Conservation (phyloP, 2,113 vertebrate genomes). For the Hyaena hyaena region DNA sequence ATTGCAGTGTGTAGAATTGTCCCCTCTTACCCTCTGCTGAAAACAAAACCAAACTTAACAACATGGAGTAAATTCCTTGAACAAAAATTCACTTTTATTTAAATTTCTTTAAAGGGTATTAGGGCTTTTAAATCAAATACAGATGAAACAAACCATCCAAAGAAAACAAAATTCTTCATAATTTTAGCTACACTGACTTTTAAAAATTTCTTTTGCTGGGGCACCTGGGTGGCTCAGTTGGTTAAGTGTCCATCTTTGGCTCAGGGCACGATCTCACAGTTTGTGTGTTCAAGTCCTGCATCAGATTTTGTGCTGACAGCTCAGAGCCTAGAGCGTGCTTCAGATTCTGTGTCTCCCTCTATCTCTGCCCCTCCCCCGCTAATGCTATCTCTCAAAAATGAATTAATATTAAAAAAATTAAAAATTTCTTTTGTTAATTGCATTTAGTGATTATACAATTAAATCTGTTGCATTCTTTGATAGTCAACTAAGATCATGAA, state of each 20-base stretch:
- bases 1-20: neutral
- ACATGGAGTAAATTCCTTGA: constrained; percentile 32
- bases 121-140: constrained; percentile 9
- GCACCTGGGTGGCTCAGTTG: too few species aligned
- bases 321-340: too few species aligned
- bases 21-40: neutral
- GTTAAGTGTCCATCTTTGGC: too few species aligned
- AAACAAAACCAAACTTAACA: constrained; percentile 33
- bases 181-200: neutral
- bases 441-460: constrained; percentile 46
- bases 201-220: neutral
- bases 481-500: neutral
- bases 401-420: too few species aligned
- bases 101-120: constrained; percentile 50
- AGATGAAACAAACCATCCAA: constrained; percentile 18
- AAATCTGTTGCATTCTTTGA: constrained; percentile 12
- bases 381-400: too few species aligned
- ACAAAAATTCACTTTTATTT: constrained; percentile 46
- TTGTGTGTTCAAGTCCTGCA: too few species aligned
- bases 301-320: too few species aligned
- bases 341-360: too few species aligned
- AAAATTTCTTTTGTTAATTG: constrained; percentile 42
- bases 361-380: too few species aligned
- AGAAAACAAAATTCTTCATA: neutral
- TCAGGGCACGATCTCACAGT: too few species aligned